phyloP scores from a whole-genome alignment of 2,888 invertebrate species.

The Volucella inanis region DNA sequence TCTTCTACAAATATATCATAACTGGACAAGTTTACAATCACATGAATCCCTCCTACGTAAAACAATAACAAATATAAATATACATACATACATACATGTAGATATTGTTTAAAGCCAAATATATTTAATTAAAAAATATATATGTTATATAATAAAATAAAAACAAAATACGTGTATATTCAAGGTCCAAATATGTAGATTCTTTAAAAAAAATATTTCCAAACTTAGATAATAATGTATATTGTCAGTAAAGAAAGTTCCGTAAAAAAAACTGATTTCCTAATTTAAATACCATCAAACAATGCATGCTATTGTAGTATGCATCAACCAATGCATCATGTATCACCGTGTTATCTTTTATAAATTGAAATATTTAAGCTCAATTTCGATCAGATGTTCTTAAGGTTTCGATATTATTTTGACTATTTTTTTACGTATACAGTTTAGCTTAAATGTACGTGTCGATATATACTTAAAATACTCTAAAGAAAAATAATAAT shows the following conservation, averaged over 20 bases:
- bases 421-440: conserved; percentile 28
- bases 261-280: conserved; percentile 13
- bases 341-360: conserved; percentile 38
- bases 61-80: conserved; percentile 57
- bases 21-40: conserved; percentile 64
- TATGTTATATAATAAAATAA: conserved; percentile 29
- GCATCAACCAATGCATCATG: conserved; percentile 55
- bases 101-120: conserved; percentile 3
- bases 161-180: conserved; percentile 17
- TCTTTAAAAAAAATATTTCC: conserved; percentile 37
- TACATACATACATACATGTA: neutral
- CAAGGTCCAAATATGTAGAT: conserved; percentile 65
- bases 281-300: conserved; percentile 37
- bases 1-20: conserved; percentile 25
- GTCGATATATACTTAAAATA: conserved; percentile 9
- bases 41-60: conserved; percentile 70
- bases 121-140: conserved; percentile 20
- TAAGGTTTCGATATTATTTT: conserved; percentile 40
- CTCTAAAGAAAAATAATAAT: neutral
- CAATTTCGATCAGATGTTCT: neutral
- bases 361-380: neutral
- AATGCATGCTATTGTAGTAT: conserved; percentile 57
- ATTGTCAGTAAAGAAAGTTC: conserved; percentile 36
- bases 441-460: conserved; percentile 22
- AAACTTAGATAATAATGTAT: conserved; percentile 5